Base-by-base conservation (phyloP, 2,113 vertebrate species). In the Cichladusa arquata region DNA sequence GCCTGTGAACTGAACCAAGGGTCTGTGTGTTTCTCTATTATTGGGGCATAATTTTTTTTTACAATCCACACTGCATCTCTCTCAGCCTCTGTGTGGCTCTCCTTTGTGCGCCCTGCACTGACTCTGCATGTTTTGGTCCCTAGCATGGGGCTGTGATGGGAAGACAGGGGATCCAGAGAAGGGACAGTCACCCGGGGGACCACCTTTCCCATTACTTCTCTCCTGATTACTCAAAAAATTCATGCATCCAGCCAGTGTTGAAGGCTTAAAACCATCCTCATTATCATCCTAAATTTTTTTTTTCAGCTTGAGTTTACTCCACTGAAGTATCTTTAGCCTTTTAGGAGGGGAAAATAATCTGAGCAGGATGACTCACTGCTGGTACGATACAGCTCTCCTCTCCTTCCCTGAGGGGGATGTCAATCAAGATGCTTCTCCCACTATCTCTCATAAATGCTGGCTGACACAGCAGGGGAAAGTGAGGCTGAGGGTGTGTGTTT, bases 41-140 rank as follows among this genome's bases (percentile, higher is more conserved):
- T 64, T 89, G 83, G 54, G 79, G 51, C 81, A 96, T 95, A 86
- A 94, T 94, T 97, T 96, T 97, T 96, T 93, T 92, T 96, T 95
- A 95, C 95, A 96, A 65, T 84, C 95, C 48, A 33, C 42, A 29
- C 70, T 82, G 45, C 48, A 1, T 66, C 64, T 90, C 77, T 84
- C 31, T 50, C 53, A 81, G 71, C 74, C 51, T 87, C 48, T 12
- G 8, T 40, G 50, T 76, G 60, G 34, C 76, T 73, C 84, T 95
- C 53, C 78, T 91, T 42, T 91, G 56, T 22, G 3, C 51, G 34
- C 38, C 54, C 42, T 6, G 4, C 73, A 67, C 48, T 4, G 18
- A 33, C 62, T 95, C 96, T 56, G 62, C 33, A 28, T 7, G 20
- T 23, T 93, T 78, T 5, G 2, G 28, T 71, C 34, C 60, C 31